These are phyloP conservation scores for Lithophane socia DNA, from an alignment of 2,888 invertebrate species.

Conservation along the genomic window DNA sequence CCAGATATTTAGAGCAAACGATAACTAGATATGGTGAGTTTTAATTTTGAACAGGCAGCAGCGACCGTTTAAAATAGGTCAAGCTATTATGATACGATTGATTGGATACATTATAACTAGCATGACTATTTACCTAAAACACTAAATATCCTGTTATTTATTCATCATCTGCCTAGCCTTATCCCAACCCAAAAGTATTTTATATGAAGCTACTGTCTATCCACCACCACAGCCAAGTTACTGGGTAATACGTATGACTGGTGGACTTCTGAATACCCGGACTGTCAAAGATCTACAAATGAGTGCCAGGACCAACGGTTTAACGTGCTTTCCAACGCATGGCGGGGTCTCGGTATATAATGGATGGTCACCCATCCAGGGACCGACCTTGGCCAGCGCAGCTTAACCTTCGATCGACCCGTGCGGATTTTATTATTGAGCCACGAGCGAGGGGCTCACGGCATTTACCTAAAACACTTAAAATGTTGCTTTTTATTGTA, in stretches of 20 bases:
- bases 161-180: neutral
- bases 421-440: neutral
- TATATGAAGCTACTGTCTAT: neutral
- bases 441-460: no score
- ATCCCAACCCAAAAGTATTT: neutral
- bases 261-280: neutral
- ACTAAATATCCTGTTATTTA: neutral
- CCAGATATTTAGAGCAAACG: conserved; percentile 11
- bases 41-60: neutral
- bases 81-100: neutral
- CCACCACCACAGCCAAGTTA: neutral
- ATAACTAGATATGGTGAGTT: neutral
- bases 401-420: neutral
- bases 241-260: neutral
- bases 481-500: neutral
- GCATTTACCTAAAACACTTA: neutral
- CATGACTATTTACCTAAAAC: neutral
- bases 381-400: neutral
- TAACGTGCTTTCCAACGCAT: neutral
- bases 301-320: neutral
- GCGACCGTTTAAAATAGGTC: neutral
- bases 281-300: neutral
- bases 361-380: neutral
- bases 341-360: neutral
- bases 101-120: neutral